Conservation (phyloP, 2,888 invertebrate genomes). For the Yponomeuta cagnagella region DNA sequence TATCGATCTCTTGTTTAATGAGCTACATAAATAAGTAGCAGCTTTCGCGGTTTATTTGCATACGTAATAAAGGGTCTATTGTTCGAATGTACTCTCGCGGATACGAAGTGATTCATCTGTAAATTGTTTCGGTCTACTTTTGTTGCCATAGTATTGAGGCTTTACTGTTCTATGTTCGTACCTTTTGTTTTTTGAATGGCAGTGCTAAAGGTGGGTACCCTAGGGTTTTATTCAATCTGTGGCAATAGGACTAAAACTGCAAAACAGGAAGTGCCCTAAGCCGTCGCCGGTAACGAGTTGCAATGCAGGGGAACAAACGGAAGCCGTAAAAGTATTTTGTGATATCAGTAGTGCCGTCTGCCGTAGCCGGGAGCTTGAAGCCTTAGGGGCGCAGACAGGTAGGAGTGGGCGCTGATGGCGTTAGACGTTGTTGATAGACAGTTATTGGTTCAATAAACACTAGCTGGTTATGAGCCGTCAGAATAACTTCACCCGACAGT, state of each 20-base stretch:
- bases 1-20: neutral
- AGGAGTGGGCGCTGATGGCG: neutral
- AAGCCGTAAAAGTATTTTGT: conserved; percentile 34
- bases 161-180: neutral
- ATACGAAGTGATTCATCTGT: neutral
- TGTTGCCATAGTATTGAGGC: neutral
- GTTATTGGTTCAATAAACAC: too few relatives aligned
- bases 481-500: too few relatives aligned
- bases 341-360: conserved; percentile 36
- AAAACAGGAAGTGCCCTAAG: neutral
- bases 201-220: neutral
- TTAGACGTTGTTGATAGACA: too few relatives aligned
- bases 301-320: conserved; percentile 22
- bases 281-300: conserved; percentile 12
- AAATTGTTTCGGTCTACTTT: neutral
- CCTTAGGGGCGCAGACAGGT: conserved; percentile 14
- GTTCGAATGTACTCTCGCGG: neutral
- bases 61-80: neutral
- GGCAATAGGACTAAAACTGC: neutral
- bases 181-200: neutral
- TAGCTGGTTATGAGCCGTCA: too few relatives aligned
- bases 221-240: neutral
- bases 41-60: neutral
- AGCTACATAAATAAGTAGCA: neutral
- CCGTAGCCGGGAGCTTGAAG: conserved; percentile 37